A percentile compares a stretch with the other conserved stretches of the same genome.
phyloP scores from a whole-genome alignment of 2,888 invertebrate genomes.

The Erynnis tages region DNA sequence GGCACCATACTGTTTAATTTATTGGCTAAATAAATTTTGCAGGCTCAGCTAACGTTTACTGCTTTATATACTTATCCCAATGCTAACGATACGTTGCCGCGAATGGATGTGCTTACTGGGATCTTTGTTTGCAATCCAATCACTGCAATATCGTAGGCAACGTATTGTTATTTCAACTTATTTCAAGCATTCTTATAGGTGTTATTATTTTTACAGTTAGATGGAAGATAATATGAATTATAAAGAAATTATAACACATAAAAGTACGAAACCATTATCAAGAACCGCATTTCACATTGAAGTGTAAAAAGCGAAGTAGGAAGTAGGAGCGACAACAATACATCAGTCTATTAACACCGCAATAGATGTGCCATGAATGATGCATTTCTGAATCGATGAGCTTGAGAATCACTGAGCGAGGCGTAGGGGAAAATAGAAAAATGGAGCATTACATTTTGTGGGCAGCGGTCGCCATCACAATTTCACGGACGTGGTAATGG shows the following conservation, averaged over 20 bases:
- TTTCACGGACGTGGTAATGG: conserved; percentile 67
- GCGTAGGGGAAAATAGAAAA: conserved; percentile 53
- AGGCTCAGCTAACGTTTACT: conserved; percentile 22
- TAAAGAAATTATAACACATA: neutral
- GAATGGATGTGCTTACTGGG: conserved; percentile 7
- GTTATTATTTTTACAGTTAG: conserved; percentile 5
- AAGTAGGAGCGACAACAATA: conserved; percentile 15
- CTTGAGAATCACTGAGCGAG: conserved; percentile 37
- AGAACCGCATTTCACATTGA: neutral
- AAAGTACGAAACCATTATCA: conserved; percentile 1
- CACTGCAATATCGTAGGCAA: conserved; percentile 1
- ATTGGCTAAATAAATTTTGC: conserved; percentile 33
- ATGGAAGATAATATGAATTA: conserved; percentile 1
- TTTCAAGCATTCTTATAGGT: no score
- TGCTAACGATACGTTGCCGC: conserved; percentile 24
- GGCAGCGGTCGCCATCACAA: conserved; percentile 65
- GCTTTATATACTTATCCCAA: conserved; percentile 22
- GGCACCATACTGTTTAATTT: conserved; percentile 55
- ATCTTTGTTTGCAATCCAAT: conserved; percentile 19
- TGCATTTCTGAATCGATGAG: conserved; percentile 29
- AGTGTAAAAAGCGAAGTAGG: conserved; percentile 12
- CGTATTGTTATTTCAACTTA: neutral
- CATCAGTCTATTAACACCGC: conserved; percentile 17
- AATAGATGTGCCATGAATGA: conserved; percentile 21
- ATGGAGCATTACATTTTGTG: conserved; percentile 61